Percentiles rank a stretch among this genome's conserved stretches.
Conservation (phyloP, 2,113 vertebrate species). For the Malurus melanocephalus region DNA sequence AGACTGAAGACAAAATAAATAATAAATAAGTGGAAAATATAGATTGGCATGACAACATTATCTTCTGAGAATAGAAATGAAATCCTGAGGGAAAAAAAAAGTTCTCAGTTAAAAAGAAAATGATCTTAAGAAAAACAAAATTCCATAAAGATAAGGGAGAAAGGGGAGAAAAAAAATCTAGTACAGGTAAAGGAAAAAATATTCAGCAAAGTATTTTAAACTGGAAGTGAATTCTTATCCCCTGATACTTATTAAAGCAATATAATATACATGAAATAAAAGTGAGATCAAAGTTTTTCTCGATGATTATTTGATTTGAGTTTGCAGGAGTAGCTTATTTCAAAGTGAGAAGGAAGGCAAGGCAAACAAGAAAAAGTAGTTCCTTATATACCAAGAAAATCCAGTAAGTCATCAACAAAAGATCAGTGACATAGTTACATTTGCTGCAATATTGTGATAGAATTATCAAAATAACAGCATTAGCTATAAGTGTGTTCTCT, state of each 20-base stretch:
- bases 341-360: background rate
- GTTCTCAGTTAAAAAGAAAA: background rate
- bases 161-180: background rate
- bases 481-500: background rate
- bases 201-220: background rate
- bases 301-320: background rate
- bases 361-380: background rate
- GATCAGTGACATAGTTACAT: background rate
- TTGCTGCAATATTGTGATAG: background rate
- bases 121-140: background rate
- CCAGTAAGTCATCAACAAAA: background rate
- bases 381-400: background rate
- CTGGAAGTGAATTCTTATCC: background rate
- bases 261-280: background rate
- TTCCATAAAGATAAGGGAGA: background rate
- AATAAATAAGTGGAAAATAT: background rate
- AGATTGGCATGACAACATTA: background rate
- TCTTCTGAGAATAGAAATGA: background rate
- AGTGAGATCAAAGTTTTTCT: background rate
- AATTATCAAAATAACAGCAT: background rate
- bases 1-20: background rate
- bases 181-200: background rate
- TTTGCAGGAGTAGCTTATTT: background rate
- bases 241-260: background rate
- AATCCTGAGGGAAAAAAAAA: background rate